Conservation (phyloP, 1,140 invertebrate species). For the Cyclargus thomasi region DNA sequence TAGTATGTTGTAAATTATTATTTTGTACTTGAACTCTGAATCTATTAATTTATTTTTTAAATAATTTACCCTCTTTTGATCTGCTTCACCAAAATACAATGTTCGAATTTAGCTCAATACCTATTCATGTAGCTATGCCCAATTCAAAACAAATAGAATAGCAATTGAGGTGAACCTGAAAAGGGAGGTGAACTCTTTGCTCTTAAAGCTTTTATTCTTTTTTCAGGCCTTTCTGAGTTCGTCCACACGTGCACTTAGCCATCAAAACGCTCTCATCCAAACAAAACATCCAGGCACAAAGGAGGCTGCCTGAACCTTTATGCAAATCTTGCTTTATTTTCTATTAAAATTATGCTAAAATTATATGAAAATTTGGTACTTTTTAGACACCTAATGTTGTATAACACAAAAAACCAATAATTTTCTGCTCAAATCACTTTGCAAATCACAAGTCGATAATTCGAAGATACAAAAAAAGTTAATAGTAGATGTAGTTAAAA, state of each 20-base stretch:
- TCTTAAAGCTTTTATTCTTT: constrained; percentile 4
- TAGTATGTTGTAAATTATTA: too few species aligned
- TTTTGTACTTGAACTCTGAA: too few species aligned
- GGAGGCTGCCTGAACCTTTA: neutral
- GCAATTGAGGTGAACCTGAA: neutral
- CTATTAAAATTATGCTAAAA: neutral
- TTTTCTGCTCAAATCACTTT: too few species aligned
- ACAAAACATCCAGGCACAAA: constrained; percentile 2
- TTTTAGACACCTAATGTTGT: too few species aligned
- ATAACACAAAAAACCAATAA: too few species aligned
- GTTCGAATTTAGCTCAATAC: neutral
- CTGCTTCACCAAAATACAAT: too few species aligned
- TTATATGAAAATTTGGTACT: too few species aligned
- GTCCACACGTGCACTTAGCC: neutral
- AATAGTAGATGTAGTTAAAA: neutral
- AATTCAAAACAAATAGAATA: neutral
- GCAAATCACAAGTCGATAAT: too few species aligned
- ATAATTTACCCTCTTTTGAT: too few species aligned
- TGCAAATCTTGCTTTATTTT: neutral
- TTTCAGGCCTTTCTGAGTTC: neutral
- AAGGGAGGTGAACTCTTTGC: neutral
- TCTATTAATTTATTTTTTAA: too few species aligned
- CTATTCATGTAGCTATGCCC: neutral
- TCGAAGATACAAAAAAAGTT: too few species aligned
- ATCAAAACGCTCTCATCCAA: constrained; percentile 7